Conservation (phyloP, 2,797 vertebrate species). For the Nannoperca obscura region DNA sequence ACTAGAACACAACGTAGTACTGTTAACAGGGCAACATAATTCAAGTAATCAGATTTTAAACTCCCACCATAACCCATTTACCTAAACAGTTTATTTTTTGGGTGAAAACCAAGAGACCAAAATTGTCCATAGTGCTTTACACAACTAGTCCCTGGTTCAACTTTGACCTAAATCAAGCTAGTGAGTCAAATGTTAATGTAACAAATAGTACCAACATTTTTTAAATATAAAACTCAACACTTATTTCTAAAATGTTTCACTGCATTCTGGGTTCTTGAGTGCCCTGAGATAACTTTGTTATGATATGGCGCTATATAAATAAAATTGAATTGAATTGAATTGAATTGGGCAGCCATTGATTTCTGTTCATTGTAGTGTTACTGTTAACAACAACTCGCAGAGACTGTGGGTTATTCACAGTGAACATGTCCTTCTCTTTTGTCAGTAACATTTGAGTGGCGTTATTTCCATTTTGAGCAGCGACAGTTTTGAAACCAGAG, state of each 20-base stretch:
- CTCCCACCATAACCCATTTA: not conserved
- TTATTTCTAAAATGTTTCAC: not conserved
- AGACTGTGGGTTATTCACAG: not conserved
- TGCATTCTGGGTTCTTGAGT: no score
- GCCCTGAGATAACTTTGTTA: no score
- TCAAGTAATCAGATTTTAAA: not conserved
- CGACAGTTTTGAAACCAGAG: not conserved
- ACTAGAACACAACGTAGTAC: not conserved
- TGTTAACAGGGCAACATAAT: not conserved
- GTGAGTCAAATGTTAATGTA: not conserved
- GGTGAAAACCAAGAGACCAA: not conserved
- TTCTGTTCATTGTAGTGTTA: no score
- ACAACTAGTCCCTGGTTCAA: not conserved
- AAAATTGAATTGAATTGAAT: no score
- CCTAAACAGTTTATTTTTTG: not conserved
- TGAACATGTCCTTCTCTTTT: constrained; percentile 1
- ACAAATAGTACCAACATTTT: not conserved
- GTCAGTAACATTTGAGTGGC: not conserved
- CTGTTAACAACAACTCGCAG: not conserved
- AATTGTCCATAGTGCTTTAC: not conserved
- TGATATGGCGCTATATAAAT: no score
- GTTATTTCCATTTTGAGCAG: not conserved
- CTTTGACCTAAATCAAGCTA: not conserved
- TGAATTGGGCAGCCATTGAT: not conserved
- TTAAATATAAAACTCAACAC: not conserved